These are phyloP conservation scores for Meda fulgida DNA, from an alignment of 2,797 vertebrate species.

Conservation along the genomic window DNA sequence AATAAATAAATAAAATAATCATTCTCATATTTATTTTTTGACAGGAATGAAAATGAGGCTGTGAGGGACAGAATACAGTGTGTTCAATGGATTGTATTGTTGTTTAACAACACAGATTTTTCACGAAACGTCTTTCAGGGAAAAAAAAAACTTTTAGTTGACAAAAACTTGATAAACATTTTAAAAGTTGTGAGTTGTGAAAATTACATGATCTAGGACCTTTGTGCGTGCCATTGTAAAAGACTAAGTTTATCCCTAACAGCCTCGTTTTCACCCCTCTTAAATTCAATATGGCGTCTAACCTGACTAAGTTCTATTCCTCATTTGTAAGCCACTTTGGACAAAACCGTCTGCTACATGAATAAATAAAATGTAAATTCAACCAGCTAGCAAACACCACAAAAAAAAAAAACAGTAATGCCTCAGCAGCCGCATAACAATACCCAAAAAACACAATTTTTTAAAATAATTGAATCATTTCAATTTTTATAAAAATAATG, in stretches of 20 bases:
- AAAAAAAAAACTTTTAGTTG: neutral
- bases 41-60: too few species aligned
- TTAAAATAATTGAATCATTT: too few species aligned
- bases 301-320: neutral
- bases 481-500: too few species aligned
- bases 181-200: neutral
- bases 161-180: too few species aligned
- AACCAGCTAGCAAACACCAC: neutral
- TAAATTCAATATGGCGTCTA: neutral
- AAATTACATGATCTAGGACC: neutral
- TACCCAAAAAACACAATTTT: neutral
- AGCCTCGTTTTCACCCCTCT: neutral
- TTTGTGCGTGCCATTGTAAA: neutral
- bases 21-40: too few species aligned
- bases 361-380: neutral
- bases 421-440: neutral
- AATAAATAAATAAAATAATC: too few species aligned
- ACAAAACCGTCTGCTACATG: neutral
- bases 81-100: too few species aligned
- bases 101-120: neutral
- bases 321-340: neutral
- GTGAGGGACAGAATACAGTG: too few species aligned
- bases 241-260: neutral
- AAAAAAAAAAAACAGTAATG: neutral
- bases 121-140: neutral